phyloP scores from a whole-genome alignment of 1,140 invertebrate species.

The Heterodera carotae region DNA sequence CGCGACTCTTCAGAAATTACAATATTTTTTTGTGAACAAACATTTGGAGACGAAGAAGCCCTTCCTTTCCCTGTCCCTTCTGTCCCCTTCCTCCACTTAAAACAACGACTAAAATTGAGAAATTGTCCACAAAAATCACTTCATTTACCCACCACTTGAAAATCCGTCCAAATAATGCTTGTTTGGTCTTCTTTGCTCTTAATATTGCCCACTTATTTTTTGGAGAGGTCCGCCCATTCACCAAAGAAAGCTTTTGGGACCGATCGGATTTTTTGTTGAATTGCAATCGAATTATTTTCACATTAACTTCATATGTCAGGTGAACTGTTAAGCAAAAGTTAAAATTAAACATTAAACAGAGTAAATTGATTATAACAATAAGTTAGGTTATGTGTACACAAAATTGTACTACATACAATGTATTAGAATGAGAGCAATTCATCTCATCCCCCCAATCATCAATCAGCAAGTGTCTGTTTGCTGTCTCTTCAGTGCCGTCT shows the following conservation, averaged over 20 bases:
- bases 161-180: conserved; percentile 5
- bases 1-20: background rate
- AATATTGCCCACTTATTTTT: background rate
- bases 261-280: background rate
- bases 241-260: background rate
- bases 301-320: background rate
- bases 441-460: too few species aligned
- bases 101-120: background rate
- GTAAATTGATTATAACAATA: too few species aligned
- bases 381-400: too few species aligned
- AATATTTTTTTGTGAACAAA: background rate
- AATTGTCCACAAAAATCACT: background rate
- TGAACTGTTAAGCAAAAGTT: background rate
- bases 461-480: background rate
- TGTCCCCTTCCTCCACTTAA: background rate
- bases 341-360: too few species aligned
- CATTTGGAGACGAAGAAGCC: background rate
- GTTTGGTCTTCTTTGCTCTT: background rate
- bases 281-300: background rate
- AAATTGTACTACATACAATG: too few species aligned
- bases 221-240: background rate
- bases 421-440: too few species aligned
- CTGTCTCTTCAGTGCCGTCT: too few species aligned
- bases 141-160: background rate
- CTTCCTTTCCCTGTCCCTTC: too few species aligned